phyloP scores from a whole-genome alignment of 2,888 invertebrate species.

The Neuroscelio doddi region DNA sequence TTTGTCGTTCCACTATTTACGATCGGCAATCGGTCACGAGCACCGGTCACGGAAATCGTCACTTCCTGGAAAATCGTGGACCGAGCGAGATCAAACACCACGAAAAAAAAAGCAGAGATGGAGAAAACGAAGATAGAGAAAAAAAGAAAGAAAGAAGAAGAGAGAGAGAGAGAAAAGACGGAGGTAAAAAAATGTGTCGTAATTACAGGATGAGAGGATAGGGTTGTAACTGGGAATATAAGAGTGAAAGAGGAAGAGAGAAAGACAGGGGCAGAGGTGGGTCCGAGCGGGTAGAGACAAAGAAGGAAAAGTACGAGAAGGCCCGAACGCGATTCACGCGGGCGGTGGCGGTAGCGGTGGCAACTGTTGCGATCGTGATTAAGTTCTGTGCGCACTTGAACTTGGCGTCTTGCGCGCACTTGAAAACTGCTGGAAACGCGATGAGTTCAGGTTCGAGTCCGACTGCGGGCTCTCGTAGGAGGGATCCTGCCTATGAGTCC shows the following conservation, averaged over 20 bases:
- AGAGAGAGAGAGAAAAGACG: background rate
- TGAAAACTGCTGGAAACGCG: slow-evolving; percentile 56
- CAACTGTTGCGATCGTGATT: slow-evolving; percentile 43
- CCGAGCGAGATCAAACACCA: slow-evolving; percentile 6
- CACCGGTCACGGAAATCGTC: slow-evolving; percentile 43
- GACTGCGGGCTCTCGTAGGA: slow-evolving; percentile 70
- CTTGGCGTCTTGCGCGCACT: slow-evolving; percentile 47
- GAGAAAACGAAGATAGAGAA: background rate
- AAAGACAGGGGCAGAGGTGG: slow-evolving; percentile 4
- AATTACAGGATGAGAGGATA: background rate
- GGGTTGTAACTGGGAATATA: no score
- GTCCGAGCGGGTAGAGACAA: slow-evolving; percentile 12
- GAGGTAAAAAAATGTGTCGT: background rate
- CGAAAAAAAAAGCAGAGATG: no score
- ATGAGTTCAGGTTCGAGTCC: slow-evolving; percentile 66
- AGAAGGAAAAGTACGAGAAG: slow-evolving; percentile 21
- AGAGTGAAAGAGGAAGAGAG: background rate
- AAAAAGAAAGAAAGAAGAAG: background rate
- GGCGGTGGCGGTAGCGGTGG: no score
- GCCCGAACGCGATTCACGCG: slow-evolving; percentile 38
- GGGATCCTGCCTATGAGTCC: slow-evolving; percentile 71
- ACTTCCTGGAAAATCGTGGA: slow-evolving; percentile 32
- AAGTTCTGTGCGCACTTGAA: slow-evolving; percentile 46
- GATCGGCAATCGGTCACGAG: slow-evolving; percentile 38
- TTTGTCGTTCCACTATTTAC: slow-evolving; percentile 38